Conservation (phyloP, 2,888 invertebrate species). For the Heliothis peltigera region DNA sequence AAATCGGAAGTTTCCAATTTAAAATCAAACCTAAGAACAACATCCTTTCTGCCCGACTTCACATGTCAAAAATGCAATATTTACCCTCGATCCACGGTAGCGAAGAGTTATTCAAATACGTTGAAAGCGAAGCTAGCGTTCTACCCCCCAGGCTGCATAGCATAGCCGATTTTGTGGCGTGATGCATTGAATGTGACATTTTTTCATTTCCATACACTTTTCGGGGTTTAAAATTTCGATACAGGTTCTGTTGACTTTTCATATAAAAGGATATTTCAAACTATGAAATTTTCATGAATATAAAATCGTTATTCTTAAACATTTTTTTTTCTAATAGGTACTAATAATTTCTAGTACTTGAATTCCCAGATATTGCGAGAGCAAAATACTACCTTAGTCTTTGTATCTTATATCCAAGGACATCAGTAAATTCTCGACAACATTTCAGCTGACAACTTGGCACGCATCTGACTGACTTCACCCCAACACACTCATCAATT, state of each 20-base stretch:
- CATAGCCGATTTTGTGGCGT: slow-evolving; percentile 35
- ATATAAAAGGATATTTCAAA: background rate
- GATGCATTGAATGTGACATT: slow-evolving; percentile 24
- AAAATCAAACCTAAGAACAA: slow-evolving; percentile 34
- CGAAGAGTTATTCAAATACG: slow-evolving; percentile 53
- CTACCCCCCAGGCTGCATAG: slow-evolving; percentile 18
- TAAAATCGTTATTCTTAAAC: background rate
- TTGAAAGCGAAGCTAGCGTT: slow-evolving; percentile 42
- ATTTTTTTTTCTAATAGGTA: background rate
- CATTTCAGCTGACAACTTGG: slow-evolving; percentile 2
- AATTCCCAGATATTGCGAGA: background rate
- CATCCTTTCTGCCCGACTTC: slow-evolving; percentile 34
- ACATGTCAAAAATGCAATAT: slow-evolving; percentile 56
- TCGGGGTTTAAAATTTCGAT: slow-evolving; percentile 13
- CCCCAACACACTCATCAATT: slow-evolving; percentile 23
- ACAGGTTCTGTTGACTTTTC: slow-evolving; percentile 8
- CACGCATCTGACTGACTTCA: slow-evolving; percentile 10
- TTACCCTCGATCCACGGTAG: slow-evolving; percentile 38
- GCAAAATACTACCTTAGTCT: no score
- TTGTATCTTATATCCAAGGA: no score
- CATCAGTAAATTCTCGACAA: background rate
- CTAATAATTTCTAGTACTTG: no score
- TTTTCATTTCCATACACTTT: slow-evolving; percentile 49
- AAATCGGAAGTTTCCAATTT: slow-evolving; percentile 32
- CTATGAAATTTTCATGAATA: background rate